phyloP scores from a whole-genome alignment of 1,140 invertebrate genomes.

The Pogonognathellus flavescens region DNA sequence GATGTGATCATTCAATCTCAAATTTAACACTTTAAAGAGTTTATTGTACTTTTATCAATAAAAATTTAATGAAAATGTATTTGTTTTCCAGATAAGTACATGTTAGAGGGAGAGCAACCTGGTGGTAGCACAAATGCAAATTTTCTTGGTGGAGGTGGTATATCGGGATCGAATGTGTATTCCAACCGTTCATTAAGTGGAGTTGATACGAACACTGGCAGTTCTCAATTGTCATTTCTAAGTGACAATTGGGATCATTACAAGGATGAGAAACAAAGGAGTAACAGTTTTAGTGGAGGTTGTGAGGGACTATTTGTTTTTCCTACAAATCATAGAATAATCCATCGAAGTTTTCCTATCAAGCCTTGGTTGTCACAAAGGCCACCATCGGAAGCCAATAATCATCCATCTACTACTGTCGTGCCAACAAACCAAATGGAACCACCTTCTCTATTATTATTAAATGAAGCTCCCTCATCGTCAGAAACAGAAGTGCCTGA shows the following conservation, averaged over 20 bases:
- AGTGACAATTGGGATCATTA: conserved; percentile 34
- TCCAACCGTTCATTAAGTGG: conserved; percentile 28
- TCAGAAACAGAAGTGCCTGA: conserved; percentile 38
- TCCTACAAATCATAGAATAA: conserved; percentile 24
- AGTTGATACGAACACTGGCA: conserved; percentile 15
- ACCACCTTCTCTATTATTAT: neutral
- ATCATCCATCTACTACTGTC: neutral
- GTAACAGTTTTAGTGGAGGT: conserved; percentile 33
- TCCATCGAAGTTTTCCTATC: conserved; percentile 40
- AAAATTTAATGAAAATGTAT: neutral
- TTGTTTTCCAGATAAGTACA: conserved; percentile 27
- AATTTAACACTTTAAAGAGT: no score
- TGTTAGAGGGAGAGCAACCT: conserved; percentile 35
- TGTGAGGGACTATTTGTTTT: conserved; percentile 38
- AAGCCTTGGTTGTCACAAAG: conserved; percentile 30
- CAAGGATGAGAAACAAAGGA: conserved; percentile 27
- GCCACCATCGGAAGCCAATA: neutral
- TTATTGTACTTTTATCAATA: neutral
- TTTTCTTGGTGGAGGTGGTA: neutral
- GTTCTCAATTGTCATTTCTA: conserved; percentile 21
- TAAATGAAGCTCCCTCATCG: conserved; percentile 7
- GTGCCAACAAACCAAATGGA: conserved; percentile 11
- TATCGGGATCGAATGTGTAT: conserved; percentile 4
- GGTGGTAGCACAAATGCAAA: conserved; percentile 22
- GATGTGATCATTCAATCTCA: no score